Evolutionary conservation across 2,797 vertebrate species (phyloP), one percentile per base, ranked within the genome.

Genomic region (Telmatherina bonti): DNA sequence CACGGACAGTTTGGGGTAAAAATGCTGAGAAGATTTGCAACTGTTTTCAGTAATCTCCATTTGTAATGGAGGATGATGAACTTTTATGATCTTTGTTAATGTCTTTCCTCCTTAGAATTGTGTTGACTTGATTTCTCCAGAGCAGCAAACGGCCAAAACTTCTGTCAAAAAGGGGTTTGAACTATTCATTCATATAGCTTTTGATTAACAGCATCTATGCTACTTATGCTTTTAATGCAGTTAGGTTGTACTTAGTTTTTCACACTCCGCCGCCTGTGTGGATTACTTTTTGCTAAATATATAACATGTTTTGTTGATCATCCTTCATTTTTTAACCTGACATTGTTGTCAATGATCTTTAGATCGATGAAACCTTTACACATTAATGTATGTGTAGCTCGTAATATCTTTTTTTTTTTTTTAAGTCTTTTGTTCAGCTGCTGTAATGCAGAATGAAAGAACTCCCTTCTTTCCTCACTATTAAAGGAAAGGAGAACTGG

Each of bases 401-500:
- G n/a, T n/a, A n/a, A n/a, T n/a, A 18, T 64, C 24, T 67, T 72
- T 2, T 55, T 18, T 62, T 67, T 27, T 71, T 62, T 62, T 29
- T 24, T n/a, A 58, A 41, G 20, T 64, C 43, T 71, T 72, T 68
- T 59, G 4, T 12, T 15, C 38, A 56, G 13, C 60, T 62, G 4
- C 3, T 59, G 24, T 49, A 54, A 41, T 58, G 20, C 36, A n/a
- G 43, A 60, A 66, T 68, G 47, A 72, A 78, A 70, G 35, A 62
- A 57, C 22, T 65, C 38, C 24, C 33, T 31, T 78, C 59, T 49
- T 52, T 30, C 71, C 22, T 63, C 0, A 1, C 70, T 58, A 70
- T 74, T 62, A 80, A 78, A 75, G 59, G 78, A 68, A 67, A 64
- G n/a, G 11, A 49, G 67, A 65, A 36, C 56, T 60, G 67, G 55